These are phyloP conservation scores for Protophormia terraenovae DNA, from an alignment of 2,888 invertebrate species.

Conservation along the genomic window DNA sequence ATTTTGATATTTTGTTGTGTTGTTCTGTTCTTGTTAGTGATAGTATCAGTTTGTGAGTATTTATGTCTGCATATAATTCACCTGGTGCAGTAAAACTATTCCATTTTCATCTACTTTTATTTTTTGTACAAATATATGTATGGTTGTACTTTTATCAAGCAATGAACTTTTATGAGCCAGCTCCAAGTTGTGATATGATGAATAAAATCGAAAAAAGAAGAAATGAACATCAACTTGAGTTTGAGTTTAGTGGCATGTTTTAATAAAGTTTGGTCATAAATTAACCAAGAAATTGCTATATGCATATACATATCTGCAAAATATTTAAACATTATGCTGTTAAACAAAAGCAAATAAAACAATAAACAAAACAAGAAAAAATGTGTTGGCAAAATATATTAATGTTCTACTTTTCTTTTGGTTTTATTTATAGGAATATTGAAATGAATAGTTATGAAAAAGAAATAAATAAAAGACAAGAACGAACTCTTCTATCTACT, in stretches of 20 bases:
- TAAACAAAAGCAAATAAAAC: not conserved
- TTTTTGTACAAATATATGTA: not conserved
- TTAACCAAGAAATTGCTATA: conserved; percentile 33
- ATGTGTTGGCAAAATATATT: conserved; percentile 3
- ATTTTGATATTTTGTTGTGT: not conserved
- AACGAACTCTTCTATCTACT: too few species aligned
- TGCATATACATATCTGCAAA: conserved; percentile 13
- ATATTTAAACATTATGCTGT: conserved; percentile 5
- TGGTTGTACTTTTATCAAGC: conserved; percentile 49
- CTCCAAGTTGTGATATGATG: not conserved
- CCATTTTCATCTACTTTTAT: conserved; percentile 8
- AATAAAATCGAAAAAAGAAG: not conserved
- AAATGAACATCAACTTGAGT: not conserved
- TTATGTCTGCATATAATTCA: conserved; percentile 28
- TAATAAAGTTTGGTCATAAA: conserved; percentile 45
- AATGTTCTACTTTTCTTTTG: not conserved
- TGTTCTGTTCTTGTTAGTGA: conserved; percentile 9
- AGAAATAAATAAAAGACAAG: not conserved
- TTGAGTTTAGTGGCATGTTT: conserved; percentile 10
- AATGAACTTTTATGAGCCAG: conserved; percentile 47
- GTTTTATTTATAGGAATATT: not conserved
- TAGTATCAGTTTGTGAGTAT: not conserved
- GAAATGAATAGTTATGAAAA: conserved; percentile 8
- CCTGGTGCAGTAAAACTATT: conserved; percentile 39
- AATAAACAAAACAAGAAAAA: not conserved